Evolutionary conservation across 1,140 invertebrate genomes (phyloP).

Genomic region (Pollicipes pollicipes): DNA sequence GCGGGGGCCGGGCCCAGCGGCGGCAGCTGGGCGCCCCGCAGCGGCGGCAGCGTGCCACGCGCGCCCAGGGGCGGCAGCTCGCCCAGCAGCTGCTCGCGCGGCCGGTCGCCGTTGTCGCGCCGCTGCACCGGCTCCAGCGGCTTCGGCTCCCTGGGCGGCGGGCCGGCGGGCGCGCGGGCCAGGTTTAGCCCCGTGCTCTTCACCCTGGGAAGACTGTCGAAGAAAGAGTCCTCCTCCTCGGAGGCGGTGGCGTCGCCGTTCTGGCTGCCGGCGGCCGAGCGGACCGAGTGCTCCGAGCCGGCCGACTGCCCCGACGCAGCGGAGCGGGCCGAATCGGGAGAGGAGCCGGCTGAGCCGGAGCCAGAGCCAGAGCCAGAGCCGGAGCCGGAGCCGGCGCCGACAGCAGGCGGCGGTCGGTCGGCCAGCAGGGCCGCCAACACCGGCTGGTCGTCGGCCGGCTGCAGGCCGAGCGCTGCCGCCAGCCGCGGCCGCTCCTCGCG

Average conservation of each 20-base stretch:
- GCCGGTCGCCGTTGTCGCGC: too few relatives aligned
- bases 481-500: neutral
- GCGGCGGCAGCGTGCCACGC: neutral
- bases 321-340: too few relatives aligned
- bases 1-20: too few relatives aligned
- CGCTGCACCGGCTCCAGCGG: too few relatives aligned
- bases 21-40: neutral
- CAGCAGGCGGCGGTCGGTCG: neutral
- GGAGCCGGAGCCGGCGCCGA: too few relatives aligned
- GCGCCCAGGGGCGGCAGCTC: neutral
- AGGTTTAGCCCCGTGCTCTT: neutral
- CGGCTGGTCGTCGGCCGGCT: neutral
- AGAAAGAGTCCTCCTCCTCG: conserved; percentile 2
- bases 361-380: too few relatives aligned
- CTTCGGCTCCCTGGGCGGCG: too few relatives aligned
- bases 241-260: neutral
- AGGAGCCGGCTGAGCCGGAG: neutral
- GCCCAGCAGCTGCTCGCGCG: too few relatives aligned
- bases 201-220: neutral
- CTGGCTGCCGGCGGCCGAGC: too few relatives aligned
- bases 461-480: neutral
- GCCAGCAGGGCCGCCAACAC: neutral
- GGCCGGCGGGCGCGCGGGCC: too few relatives aligned
- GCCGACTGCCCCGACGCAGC: too few relatives aligned
- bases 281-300: too few relatives aligned